Percentiles rank a stretch among this genome's conserved stretches.
phyloP scores from a whole-genome alignment of 1,140 invertebrate genomes.

The Macrosteles quadrilineatus region DNA sequence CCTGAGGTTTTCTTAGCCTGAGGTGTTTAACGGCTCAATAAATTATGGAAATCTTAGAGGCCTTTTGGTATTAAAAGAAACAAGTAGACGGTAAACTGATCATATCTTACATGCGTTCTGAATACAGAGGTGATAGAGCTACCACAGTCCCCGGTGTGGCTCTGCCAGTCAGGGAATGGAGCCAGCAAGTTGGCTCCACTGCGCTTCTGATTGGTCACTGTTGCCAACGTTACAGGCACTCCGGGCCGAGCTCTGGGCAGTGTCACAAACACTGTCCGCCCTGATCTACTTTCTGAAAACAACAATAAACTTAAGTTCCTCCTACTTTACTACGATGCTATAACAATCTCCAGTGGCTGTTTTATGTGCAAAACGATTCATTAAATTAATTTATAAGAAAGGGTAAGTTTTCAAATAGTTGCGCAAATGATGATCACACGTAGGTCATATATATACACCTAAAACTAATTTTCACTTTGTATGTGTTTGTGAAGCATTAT shows the following conservation, averaged over 20 bases:
- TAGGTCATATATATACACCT: neutral
- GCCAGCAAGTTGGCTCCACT: slow-evolving; percentile 35
- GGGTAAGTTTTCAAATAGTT: neutral
- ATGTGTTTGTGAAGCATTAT: too few relatives aligned
- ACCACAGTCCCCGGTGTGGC: slow-evolving; percentile 39
- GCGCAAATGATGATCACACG: neutral
- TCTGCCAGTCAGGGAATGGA: slow-evolving; percentile 44
- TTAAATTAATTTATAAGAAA: too few relatives aligned
- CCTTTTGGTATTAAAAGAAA: too few relatives aligned
- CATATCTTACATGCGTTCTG: slow-evolving; percentile 40
- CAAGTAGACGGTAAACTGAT: too few relatives aligned
- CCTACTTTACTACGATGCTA: neutral
- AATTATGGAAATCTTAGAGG: too few relatives aligned
- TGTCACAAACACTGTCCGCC: slow-evolving; percentile 41
- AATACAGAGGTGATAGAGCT: slow-evolving; percentile 42
- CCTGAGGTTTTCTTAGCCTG: too few relatives aligned
- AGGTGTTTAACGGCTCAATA: too few relatives aligned
- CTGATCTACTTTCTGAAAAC: slow-evolving; percentile 4
- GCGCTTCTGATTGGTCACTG: slow-evolving; percentile 31
- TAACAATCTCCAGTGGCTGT: neutral
- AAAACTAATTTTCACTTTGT: neutral
- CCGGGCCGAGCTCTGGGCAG: slow-evolving; percentile 41
- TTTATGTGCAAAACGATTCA: neutral
- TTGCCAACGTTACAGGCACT: slow-evolving; percentile 42
- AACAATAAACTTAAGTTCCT: neutral